Base-by-base conservation (phyloP, 2,797 vertebrate species). In the Phrynocephalus vlangalii region DNA sequence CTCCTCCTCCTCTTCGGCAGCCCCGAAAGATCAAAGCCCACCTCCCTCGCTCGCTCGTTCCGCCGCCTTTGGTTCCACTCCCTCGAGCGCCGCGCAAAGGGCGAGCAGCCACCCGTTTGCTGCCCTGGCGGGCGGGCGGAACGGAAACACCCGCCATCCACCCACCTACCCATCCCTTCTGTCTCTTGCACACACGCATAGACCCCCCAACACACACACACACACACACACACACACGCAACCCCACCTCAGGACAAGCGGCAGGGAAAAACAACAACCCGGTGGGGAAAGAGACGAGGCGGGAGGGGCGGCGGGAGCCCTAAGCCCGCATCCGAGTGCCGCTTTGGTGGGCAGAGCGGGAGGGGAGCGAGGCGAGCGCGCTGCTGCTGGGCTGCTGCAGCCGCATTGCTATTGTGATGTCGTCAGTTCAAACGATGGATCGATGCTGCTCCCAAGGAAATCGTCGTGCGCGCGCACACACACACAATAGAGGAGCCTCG, bases 1-100 rank as follows among this genome's bases (percentile, higher is more conserved):
- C 95, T 95, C 94, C 38, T 95, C 94, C 38, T 95, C 95, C 95
- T 95, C 94, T 95, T 95, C 94, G 86, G 93, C 95, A 96, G 93
- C 73, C 90, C 93, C 91, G 93, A 92, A 94, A 85, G 94, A 96
- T 94, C 94, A 89, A 76, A 96, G 92, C 95, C 93, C 93, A 48
- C 92, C 92, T 92, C 33, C 1, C 38, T 44, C 38, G 38, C 38
- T 44, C 38, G 38, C 38, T 44, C 38, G 38, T 5, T 44, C 38
- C 38, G 38, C 91, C 80, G 90, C 0, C 5, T 92, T 94, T 88
- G 93, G 89, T 94, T 90, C 77, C 90, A 44, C 85, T 94, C 86
- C 50, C 50, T 87, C 87, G 81, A 86, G 90, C 91, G 92, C 60
- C 18, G 91, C 94, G 95, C 93, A 96, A 90, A 79, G 90, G 91